Base-by-base conservation (phyloP, 1,140 invertebrate species). In the Pollicipes pollicipes region DNA sequence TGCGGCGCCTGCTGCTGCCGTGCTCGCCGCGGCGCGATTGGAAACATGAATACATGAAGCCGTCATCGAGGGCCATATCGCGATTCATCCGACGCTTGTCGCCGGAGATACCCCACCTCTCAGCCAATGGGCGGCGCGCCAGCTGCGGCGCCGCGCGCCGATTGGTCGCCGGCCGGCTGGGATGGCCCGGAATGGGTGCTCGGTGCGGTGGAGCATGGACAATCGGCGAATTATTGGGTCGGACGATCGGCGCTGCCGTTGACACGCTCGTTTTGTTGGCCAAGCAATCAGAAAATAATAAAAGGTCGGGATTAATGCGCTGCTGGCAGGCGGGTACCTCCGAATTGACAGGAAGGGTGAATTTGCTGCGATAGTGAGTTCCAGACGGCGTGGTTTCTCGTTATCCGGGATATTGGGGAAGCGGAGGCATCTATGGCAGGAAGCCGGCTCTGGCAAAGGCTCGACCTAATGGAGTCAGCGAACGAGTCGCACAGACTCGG, bases 221-320 rank as follows among this genome's bases (percentile, higher is more conserved):
- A 58, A 58, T 58, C 45, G 45, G 45, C 45, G 45, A 58, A 58
- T 58, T 58, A 58, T 58, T 58, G 45, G 45, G 13, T 58, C 45
- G 45, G 17, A 2, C 45, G 45, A 58, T 58, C 45, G 45, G 24
- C 45, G 45, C 45, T 58, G 45, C 45, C 45, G 45, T 58, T 58
- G 45, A 58, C 45, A 58, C 45, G 45, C 45, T 58, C 45, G 45
- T 58, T 58, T 58, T 58, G 45, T 58, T 58, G 45, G 45, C 45
- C 45, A 58, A 58, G 45, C 45, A 58, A 58, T 58, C 45, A 58
- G 45, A 58, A 58, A 58, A 58, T 58, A 58, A 58, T 58, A 58
- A 58, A 58, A 58, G 45, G 45, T 10, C 24, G 13, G 45, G 45
- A 58, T 58, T 58, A 58, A 58, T 58, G 45, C 45, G 45, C 45